Evolutionary conservation across 2,888 invertebrate species (phyloP).

Genomic region (Osmoderma eremita): DNA sequence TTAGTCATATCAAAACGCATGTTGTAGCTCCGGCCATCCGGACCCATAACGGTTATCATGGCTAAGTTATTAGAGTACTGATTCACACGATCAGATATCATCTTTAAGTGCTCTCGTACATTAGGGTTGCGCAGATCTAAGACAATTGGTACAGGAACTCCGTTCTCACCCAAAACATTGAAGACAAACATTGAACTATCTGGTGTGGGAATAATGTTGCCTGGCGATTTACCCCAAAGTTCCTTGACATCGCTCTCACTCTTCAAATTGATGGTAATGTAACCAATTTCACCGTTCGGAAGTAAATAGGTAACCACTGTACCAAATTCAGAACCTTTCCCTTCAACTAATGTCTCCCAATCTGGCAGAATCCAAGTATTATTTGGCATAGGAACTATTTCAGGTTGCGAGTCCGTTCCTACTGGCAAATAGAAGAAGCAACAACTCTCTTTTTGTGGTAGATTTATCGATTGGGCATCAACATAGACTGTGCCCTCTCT

Average conservation of each 20-base stretch:
- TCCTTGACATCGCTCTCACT: too few relatives aligned
- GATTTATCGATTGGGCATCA: neutral
- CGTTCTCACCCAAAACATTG: neutral
- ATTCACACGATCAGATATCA: neutral
- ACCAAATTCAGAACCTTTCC: neutral
- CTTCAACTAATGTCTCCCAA: neutral
- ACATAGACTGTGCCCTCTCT: neutral
- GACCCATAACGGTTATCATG: neutral
- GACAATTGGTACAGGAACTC: neutral
- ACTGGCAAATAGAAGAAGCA: neutral
- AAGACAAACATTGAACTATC: neutral
- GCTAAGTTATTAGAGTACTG: neutral
- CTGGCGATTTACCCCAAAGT: too few relatives aligned
- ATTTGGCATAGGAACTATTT: neutral
- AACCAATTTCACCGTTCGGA: neutral
- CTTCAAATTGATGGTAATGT: neutral
- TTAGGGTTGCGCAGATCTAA: neutral
- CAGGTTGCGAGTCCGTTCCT: neutral
- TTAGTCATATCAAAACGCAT: neutral
- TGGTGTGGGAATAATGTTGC: too few relatives aligned
- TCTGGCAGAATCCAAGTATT: neutral
- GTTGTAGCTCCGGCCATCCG: neutral
- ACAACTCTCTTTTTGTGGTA: too few relatives aligned
- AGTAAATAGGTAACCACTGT: neutral
- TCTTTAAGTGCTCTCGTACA: neutral